Percentiles rank a stretch among this genome's conserved stretches.
These are phyloP conservation scores for Callosobruchus maculatus DNA, from an alignment of 2,888 invertebrate genomes.

Conservation along the genomic window DNA sequence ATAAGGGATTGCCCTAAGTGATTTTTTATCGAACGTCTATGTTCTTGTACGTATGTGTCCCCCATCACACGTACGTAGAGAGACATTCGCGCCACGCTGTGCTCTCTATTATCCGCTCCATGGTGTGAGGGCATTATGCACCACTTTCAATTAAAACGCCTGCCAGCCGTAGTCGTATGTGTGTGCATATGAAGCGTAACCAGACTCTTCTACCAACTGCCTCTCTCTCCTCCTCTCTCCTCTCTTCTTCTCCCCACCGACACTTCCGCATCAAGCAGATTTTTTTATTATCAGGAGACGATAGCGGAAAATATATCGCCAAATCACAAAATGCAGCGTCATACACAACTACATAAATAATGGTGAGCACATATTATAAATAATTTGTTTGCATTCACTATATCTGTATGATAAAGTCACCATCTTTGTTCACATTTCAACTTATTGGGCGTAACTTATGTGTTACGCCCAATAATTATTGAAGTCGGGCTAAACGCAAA, in stretches of 20 bases:
- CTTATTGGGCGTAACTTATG: too few species aligned
- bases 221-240: background rate
- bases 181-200: background rate
- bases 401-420: too few species aligned
- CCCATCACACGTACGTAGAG: background rate
- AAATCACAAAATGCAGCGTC: too few species aligned
- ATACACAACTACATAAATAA: too few species aligned
- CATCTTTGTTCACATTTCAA: too few species aligned
- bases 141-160: background rate
- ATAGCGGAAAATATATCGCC: background rate
- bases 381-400: too few species aligned
- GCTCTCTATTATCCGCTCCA: background rate
- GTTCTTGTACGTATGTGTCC: background rate
- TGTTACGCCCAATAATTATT: too few species aligned
- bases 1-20: background rate
- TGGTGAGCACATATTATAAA: too few species aligned
- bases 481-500: too few species aligned
- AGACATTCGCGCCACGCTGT: background rate
- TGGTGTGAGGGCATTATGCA: background rate
- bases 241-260: background rate
- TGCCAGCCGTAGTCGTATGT: background rate
- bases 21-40: background rate
- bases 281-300: background rate
- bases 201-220: background rate
- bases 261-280: background rate